Base-by-base conservation (phyloP, 2,113 vertebrate genomes). In the Sinocyclocheilus grahami region DNA sequence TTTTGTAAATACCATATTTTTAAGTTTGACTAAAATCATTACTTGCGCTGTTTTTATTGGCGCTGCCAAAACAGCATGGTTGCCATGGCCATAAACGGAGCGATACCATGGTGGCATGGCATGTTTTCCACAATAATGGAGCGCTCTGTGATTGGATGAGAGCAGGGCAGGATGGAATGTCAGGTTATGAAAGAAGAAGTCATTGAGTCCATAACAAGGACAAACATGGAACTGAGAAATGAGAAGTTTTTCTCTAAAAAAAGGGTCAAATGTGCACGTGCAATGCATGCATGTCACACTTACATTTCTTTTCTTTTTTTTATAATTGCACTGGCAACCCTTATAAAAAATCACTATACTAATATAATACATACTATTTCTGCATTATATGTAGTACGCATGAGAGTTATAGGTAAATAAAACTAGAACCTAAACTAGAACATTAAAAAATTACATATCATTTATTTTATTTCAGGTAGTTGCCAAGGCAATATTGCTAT, bases 141-240 rank as follows among this genome's bases (percentile, higher is more conserved):
- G 0, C 2, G 2, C 11, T 83, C 6, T 74, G 20, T 42, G 82
- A 83, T 74, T 27, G 51, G 82, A 72, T 5, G 24, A 69, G 18
- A 30, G 48, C 30, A 24, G 33, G 69, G 60, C 3, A 60, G n/a
- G 11, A n/a, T 11, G 13, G 33, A 83, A 83, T 74, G 30, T 10
- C 51, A 82, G 3, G 33, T 83, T 74, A 8, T 74, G 33, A 53
- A 58, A 83, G 69, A 42, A 33, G 82, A 83, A 83, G 82, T 74
- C 33, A 74, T 74, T 39, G 6, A 83, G 27, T n/a, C 8, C 62
- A 58, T 12, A 27, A 60, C 27, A 60, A 60, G 69, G 53, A 83
- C 30, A 55, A 72, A 83, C 82, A 60, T 10, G 82, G 69, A 83
- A 74, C 51, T 37, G 51, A 83, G 69, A 83, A 58, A 74, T 3